phyloP scores from a whole-genome alignment of 2,113 vertebrate species.

The Sitta europaea region DNA sequence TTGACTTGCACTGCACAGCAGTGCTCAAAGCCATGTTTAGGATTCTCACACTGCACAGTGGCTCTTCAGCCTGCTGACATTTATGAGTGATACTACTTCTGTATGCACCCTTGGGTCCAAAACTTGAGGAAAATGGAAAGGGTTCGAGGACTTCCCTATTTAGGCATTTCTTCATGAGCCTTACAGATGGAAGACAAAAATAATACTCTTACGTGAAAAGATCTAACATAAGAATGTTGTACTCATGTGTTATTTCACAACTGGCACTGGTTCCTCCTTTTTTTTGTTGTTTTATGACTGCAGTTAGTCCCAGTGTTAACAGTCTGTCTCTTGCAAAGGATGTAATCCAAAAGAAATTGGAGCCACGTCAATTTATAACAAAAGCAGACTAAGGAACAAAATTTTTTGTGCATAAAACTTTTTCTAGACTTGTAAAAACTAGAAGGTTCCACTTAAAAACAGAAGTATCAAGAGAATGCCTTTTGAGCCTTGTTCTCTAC shows the following conservation, averaged over 20 bases:
- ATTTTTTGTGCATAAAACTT: background rate
- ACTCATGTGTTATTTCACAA: background rate
- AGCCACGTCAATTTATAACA: background rate
- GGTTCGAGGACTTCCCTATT: background rate
- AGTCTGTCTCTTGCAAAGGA: background rate
- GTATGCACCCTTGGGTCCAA: background rate
- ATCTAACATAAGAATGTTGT: background rate
- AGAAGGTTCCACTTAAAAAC: background rate
- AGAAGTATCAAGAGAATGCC: background rate
- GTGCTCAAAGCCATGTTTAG: background rate
- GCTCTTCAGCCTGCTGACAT: background rate
- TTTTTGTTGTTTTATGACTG: background rate
- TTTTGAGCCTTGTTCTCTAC: background rate
- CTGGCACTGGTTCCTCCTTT: background rate
- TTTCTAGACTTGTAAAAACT: background rate
- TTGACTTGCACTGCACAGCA: background rate
- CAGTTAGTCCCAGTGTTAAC: background rate
- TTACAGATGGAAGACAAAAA: background rate
- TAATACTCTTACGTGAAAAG: background rate
- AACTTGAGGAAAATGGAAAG: background rate
- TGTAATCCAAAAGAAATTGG: background rate
- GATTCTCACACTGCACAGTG: background rate
- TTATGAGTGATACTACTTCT: background rate
- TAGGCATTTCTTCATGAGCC: background rate
- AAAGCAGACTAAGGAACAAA: background rate